Base-by-base conservation (phyloP, 2,797 vertebrate genomes). In the Corythornis leucogaster region DNA sequence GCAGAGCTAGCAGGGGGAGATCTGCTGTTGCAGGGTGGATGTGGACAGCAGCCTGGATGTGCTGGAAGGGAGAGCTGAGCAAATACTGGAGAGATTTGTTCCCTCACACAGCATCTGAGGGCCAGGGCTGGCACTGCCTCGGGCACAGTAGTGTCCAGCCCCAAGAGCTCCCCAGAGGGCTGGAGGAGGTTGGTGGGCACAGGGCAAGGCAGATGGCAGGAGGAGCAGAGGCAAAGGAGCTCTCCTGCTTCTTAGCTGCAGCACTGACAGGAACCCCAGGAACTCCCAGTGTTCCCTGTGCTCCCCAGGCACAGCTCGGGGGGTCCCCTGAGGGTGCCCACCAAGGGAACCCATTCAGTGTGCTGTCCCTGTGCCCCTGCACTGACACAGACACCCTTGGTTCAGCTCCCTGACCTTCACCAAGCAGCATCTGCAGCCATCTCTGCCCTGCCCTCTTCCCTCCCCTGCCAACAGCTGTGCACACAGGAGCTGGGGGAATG, bases 401-500 rank as follows among this genome's bases (percentile, higher is more conserved):
- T 91, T 70, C 13, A 18, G 9, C 62, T 70, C 61, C 90, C 86
- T 54, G 80, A 88, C 91, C 83, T 93, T 90, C 85, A 74, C 63
- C 85, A 93, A 83, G 75, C 90, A 86, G 61, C 42, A 71, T 53
- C 62, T 79, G n/a, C 69, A 85, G 84, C 53, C 88, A 38, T 71
- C 79, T 78, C 40, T 57, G 2, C 75, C 82, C 57, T 91, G 38
- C 93, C 46, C 69, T 86, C 76, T 88, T 54, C 79, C 61, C 50
- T 83, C 19, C 64, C 11, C 89, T 86, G 89, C 54, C 86, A 80
- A 38, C 86, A 85, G 61, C 78, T 81, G 64, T 82, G 91, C 87
- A 90, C 89, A 91, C 94, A 93, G 94, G 93, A 91, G 89, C 87
- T 86, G 43, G 88, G 87, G 53, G 85, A 88, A 91, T 93, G 93